Conservation (phyloP, 1,140 invertebrate species). For the Uloborus diversus region DNA sequence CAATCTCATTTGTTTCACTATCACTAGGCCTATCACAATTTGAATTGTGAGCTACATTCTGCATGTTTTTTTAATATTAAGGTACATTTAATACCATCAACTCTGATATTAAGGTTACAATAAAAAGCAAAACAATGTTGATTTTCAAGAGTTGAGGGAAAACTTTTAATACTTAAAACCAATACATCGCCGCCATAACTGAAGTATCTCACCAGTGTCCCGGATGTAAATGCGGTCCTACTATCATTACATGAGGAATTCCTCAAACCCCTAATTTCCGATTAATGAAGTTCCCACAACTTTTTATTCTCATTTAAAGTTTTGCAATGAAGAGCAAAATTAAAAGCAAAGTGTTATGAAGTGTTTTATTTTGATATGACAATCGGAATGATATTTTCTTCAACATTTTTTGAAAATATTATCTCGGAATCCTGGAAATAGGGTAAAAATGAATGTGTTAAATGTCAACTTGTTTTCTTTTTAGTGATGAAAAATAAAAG, state of each 20-base stretch:
- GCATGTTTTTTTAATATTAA: slow-evolving; percentile 72
- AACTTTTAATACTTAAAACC: slow-evolving; percentile 36
- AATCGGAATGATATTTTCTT: no score
- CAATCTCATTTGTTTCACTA: slow-evolving; percentile 63
- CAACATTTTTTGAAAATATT: no score
- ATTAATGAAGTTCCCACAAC: not conserved
- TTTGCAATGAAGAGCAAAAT: no score
- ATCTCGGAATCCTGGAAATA: no score
- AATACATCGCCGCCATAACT: slow-evolving; percentile 55
- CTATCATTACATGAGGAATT: slow-evolving; percentile 25
- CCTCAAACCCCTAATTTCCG: slow-evolving; percentile 21
- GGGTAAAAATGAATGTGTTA: no score
- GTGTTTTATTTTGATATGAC: no score
- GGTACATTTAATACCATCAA: slow-evolving; percentile 29
- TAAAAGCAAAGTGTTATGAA: no score
- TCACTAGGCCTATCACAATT: slow-evolving; percentile 76
- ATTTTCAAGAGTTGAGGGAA: slow-evolving; percentile 9
- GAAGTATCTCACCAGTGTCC: slow-evolving; percentile 48
- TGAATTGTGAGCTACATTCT: slow-evolving; percentile 82
- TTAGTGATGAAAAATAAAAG: no score
- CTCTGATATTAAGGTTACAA: slow-evolving; percentile 1
- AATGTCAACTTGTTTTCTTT: no score
- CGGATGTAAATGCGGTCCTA: slow-evolving; percentile 55
- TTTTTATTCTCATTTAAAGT: no score
- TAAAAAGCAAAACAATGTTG: slow-evolving; percentile 22